Conservation (phyloP, 2,113 vertebrate genomes). For the Megaceryle maxima region DNA sequence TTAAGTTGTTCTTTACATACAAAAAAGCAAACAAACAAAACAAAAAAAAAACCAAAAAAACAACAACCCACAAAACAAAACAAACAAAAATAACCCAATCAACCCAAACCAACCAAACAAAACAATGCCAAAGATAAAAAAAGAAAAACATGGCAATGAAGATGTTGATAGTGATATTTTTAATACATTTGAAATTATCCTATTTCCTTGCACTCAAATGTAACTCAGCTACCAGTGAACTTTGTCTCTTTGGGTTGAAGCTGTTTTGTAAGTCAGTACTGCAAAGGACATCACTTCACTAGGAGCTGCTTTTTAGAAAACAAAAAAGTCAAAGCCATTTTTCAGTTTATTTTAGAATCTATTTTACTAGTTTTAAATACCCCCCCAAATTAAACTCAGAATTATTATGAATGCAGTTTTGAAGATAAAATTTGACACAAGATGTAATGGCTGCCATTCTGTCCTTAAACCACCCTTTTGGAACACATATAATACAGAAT, state of each 20-base stretch:
- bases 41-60: too few species aligned
- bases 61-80: neutral
- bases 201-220: neutral
- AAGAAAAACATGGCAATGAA: neutral
- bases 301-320: neutral
- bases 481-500: slow-evolving; percentile 7
- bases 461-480: slow-evolving; percentile 50
- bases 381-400: neutral
- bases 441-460: slow-evolving; percentile 3
- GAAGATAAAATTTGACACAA: slow-evolving; percentile 9
- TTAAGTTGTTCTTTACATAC: neutral
- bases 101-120: neutral
- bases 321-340: neutral
- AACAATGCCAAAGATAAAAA: neutral
- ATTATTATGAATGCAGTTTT: neutral
- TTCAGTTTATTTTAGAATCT: neutral
- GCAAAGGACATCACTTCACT: neutral
- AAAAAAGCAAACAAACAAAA: neutral
- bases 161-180: neutral
- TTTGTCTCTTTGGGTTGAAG: neutral
- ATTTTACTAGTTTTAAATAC: neutral
- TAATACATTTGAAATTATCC: neutral
- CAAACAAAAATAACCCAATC: too few species aligned
- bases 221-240: neutral
- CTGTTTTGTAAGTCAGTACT: neutral